Evolutionary conservation across 2,113 vertebrate genomes (phyloP).

Genomic region (mouse (Mus musculus)): GRCm39 chrX:111299501-111300000

Average conservation of each 20-base stretch:
- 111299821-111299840: not conserved
- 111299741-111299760: slow-evolving; percentile 83
- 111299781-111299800: not conserved
- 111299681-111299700: slow-evolving; percentile 86
- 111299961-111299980: not conserved
- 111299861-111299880: slow-evolving; percentile 28
- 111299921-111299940: slow-evolving; percentile 4
- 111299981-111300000: not conserved
- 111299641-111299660: slow-evolving; percentile 49
- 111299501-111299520: not conserved
- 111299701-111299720: slow-evolving; percentile 87
- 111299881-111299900: not conserved
- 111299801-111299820: not conserved
- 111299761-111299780: slow-evolving; percentile 36
- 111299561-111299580: slow-evolving; percentile 4
- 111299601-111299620: slow-evolving; percentile 56
- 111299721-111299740: slow-evolving; percentile 90
- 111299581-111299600: slow-evolving; percentile 8
- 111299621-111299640: slow-evolving; percentile 26
- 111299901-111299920: not conserved
- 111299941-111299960: not conserved
- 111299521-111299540: not conserved
- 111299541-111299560: not conserved
- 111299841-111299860: not conserved
- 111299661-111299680: slow-evolving; percentile 79